These are phyloP conservation scores for Scarus forsteni DNA, from an alignment of 2,797 vertebrate genomes.

Conservation along the genomic window DNA sequence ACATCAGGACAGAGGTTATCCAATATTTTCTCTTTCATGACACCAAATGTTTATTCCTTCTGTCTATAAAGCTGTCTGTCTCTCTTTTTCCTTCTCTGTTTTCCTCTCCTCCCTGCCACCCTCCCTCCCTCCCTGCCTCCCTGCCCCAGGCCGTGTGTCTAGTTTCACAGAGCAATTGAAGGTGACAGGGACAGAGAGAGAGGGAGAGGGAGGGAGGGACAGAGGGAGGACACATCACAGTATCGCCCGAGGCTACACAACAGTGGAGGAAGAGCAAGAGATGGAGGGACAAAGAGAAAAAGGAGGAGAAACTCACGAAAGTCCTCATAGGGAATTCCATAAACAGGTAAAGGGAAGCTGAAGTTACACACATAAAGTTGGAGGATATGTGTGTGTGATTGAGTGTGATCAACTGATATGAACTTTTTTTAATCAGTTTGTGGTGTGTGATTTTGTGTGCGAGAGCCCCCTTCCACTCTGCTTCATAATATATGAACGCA, in stretches of 20 bases:
- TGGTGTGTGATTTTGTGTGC: conserved; percentile 23
- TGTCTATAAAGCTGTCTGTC: conserved; percentile 72
- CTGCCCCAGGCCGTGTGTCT: conserved; percentile 83
- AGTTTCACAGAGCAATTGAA: conserved; percentile 86
- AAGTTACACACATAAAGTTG: conserved; percentile 49
- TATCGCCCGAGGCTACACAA: conserved; percentile 83
- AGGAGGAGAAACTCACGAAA: conserved; percentile 64
- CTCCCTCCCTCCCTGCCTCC: conserved; percentile 52
- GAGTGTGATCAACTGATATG: conserved; percentile 23
- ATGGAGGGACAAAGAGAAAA: conserved; percentile 80
- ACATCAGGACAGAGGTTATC: conserved; percentile 27
- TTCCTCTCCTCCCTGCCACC: conserved; percentile 38
- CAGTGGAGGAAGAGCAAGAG: conserved; percentile 74
- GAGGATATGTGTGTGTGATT: conserved; percentile 20
- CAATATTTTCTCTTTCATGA: conserved; percentile 39
- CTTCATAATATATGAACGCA: conserved; percentile 74
- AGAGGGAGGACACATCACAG: conserved; percentile 84
- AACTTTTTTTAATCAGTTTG: conserved; percentile 39
- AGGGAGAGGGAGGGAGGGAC: conserved; percentile 81
- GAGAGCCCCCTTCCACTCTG: conserved; percentile 17
- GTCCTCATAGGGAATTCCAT: conserved; percentile 64
- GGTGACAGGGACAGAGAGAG: conserved; percentile 86
- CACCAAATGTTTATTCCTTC: conserved; percentile 69
- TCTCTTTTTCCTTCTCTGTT: conserved; percentile 41
- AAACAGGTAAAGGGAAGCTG: conserved; percentile 63